Conservation (phyloP, 1,140 invertebrate genomes). For the Drosophila repleta region DNA sequence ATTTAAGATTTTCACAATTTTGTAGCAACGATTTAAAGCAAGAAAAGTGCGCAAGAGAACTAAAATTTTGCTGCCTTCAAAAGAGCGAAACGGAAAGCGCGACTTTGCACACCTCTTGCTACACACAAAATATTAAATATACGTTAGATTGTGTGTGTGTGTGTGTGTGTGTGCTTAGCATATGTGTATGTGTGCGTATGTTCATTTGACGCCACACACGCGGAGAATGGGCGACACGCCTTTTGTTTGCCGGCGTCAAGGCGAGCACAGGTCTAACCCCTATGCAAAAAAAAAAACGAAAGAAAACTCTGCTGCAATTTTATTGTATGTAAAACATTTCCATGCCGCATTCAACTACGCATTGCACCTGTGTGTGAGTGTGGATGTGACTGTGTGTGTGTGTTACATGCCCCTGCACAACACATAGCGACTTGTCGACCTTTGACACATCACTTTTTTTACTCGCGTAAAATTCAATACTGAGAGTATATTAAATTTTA, state of each 20-base stretch:
- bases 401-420: not conserved
- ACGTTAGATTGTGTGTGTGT: not conserved
- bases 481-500: not conserved
- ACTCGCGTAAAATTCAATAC: not conserved
- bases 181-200: not conserved
- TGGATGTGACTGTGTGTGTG: not conserved
- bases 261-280: constrained; percentile 18
- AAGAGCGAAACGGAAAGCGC: constrained; percentile 18
- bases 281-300: constrained; percentile 1
- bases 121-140: constrained; percentile 17
- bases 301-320: constrained; percentile 26
- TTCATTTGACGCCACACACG: constrained; percentile 5
- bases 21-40: no score
- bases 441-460: not conserved
- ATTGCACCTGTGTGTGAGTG: not conserved
- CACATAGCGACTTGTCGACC: constrained; percentile 24
- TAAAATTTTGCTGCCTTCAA: constrained; percentile 5
- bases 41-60: constrained; percentile 5
- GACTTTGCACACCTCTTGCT: constrained; percentile 12
- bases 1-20: no score
- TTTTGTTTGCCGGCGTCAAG: constrained; percentile 31
- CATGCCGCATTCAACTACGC: constrained; percentile 25
- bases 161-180: constrained; percentile 9
- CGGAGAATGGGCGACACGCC: constrained; percentile 14
- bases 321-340: constrained; percentile 38